These are phyloP conservation scores for Lucilia cuprina DNA, from an alignment of 1,140 invertebrate species.

Conservation along the genomic window DNA sequence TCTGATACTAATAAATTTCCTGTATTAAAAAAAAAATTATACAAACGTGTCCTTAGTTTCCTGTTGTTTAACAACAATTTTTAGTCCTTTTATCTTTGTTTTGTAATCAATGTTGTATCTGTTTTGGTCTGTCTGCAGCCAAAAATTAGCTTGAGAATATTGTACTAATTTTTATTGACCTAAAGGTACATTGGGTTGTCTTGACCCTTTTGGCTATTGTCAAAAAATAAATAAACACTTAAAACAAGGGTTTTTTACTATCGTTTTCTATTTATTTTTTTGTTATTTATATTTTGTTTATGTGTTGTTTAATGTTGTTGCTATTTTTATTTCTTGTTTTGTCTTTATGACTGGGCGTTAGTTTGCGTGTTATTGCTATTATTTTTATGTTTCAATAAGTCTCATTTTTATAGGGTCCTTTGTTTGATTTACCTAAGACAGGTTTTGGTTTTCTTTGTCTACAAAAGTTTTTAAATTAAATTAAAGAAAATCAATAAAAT, in stretches of 20 bases:
- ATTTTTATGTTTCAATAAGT: not conserved
- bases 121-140: not conserved
- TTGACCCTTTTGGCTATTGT: not conserved
- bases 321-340: not conserved
- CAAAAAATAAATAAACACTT: not conserved
- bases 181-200: not conserved
- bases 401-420: not conserved
- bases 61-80: not conserved
- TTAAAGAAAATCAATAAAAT: not conserved
- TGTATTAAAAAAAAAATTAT: not conserved
- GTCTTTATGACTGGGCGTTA: not conserved
- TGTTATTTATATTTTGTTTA: not conserved
- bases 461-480: not conserved
- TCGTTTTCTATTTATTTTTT: not conserved
- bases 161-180: not conserved
- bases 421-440: not conserved
- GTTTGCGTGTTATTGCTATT: too few relatives aligned
- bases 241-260: not conserved
- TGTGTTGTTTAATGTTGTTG: not conserved
- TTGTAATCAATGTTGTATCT: not conserved
- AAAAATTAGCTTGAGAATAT: not conserved
- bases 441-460: not conserved
- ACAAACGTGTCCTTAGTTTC: not conserved
- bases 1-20: not conserved
- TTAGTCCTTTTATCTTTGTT: not conserved